Evolutionary conservation across 2,113 vertebrate species (phyloP).

Genomic region (Ondatra zibethicus): DNA sequence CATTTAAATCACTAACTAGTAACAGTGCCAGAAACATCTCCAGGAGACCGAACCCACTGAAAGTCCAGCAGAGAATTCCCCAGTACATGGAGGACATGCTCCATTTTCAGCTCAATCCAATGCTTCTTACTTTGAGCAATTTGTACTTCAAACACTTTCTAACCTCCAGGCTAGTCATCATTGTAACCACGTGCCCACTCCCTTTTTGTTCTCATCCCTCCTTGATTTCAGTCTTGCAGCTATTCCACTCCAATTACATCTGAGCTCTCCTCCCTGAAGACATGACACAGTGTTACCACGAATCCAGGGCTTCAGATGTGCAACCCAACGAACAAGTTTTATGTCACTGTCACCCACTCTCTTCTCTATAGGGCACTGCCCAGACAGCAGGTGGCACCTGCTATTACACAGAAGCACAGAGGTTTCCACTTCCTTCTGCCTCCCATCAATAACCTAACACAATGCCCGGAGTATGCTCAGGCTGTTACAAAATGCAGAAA

Average conservation of each 20-base stretch:
- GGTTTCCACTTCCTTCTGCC: not conserved
- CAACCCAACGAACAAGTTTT: not conserved
- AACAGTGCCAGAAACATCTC: not conserved
- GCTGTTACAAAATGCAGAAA: not conserved
- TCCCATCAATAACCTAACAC: no score
- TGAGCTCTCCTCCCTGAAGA: not conserved
- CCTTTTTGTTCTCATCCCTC: not conserved
- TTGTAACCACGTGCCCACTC: not conserved
- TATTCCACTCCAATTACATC: accelerated
- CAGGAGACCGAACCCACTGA: not conserved
- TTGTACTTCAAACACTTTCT: not conserved
- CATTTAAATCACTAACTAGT: not conserved
- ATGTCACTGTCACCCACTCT: not conserved
- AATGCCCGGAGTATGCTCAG: not conserved
- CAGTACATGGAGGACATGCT: no score
- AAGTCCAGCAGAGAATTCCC: not conserved
- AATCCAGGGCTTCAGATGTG: not conserved
- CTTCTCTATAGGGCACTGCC: not conserved
- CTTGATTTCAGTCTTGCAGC: not conserved
- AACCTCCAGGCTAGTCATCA: not conserved
- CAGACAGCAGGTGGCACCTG: not conserved
- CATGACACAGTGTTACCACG: not conserved
- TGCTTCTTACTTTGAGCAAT: not conserved
- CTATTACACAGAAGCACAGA: not conserved
- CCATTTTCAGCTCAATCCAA: not conserved